phyloP scores from a whole-genome alignment of 2,113 vertebrate genomes.

The Thalassoma bifasciatum region DNA sequence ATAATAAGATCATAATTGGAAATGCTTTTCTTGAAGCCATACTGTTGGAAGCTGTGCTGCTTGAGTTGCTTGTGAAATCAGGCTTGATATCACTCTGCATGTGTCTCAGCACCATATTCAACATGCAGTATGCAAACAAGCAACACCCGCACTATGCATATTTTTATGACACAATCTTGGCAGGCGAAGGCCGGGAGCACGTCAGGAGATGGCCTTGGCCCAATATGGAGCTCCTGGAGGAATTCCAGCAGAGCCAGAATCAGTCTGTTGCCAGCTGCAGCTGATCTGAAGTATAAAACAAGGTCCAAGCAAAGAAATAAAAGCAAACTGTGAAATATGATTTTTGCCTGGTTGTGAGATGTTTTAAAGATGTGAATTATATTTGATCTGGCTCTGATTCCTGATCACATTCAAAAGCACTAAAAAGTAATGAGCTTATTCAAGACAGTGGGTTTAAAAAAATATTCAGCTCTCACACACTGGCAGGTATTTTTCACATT shows the following conservation, averaged over 20 bases:
- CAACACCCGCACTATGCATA: slow-evolving; percentile 24
- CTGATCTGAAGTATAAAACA: slow-evolving; percentile 18
- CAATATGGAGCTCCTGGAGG: slow-evolving; percentile 19
- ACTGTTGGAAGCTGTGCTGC: neutral
- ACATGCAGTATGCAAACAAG: slow-evolving; percentile 49
- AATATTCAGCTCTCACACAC: neutral
- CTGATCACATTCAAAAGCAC: neutral
- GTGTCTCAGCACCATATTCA: slow-evolving; percentile 25
- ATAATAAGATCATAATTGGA: neutral
- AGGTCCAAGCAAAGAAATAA: neutral
- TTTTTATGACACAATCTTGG: slow-evolving; percentile 51
- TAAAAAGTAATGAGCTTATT: neutral
- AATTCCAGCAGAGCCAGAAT: slow-evolving; percentile 32
- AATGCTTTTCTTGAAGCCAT: neutral
- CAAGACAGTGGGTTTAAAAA: neutral
- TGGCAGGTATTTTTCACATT: neutral
- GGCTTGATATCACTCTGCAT: slow-evolving; percentile 2
- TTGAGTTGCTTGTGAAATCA: slow-evolving; percentile 25
- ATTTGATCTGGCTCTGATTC: neutral
- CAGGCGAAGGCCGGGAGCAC: slow-evolving; percentile 16
- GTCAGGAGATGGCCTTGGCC: slow-evolving; percentile 18
- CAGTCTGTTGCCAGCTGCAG: slow-evolving; percentile 28
- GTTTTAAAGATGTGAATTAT: neutral
- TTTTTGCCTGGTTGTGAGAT: neutral
- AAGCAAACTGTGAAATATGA: neutral